Base-by-base conservation (phyloP, 2,888 invertebrate species). In the Drosophila peninsularis region DNA sequence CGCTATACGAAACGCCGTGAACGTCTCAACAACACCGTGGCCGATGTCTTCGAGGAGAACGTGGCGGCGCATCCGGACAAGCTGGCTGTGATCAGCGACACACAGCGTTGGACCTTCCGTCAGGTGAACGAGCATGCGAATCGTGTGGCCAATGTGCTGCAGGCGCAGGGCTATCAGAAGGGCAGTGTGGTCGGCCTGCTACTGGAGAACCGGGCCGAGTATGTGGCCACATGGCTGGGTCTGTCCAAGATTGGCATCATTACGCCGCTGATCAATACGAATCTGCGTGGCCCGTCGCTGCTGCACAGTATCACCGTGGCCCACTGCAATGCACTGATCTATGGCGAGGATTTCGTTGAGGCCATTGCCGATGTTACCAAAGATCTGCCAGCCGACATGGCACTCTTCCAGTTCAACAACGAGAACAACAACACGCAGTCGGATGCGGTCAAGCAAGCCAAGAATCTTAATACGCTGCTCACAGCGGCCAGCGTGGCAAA, bases 121-220 rank as follows among this genome's bases (percentile, higher is more conserved):
- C 95, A 98, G 94, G 96, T 98, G 1, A 97, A 98, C 91, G 96
- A 97, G 78, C 96, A 95, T 91, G 96, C 97, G 89, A 96, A 97
- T 90, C 95, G 95, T 82, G 94, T 97, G n/a, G 96, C 97, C 11
- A 96, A 96, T 57, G 94, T 95, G 13, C 95, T 98, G 88, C 95
- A 95, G 86, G 94, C 94, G 0, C 95, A 95, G 71, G 97, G 97
- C 11, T 95, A 96, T 80, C 95, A 95, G 82, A 95, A 96, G 74
- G 98, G 98, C 0, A 97, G 99, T 91, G 95, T 95, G 0, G 96
- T 99, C 0, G 98, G 96, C 0, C 93, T 99, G 27, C 95, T 97
- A 92, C 94, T 98, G 94, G 97, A 97, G 91, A 98, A 98, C 92
- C 94, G 96, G 50, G 97, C 98, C 0, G 98, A 99, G 92, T 97